Conservation (phyloP, 2,888 invertebrate genomes). For the Biston stratarius region DNA sequence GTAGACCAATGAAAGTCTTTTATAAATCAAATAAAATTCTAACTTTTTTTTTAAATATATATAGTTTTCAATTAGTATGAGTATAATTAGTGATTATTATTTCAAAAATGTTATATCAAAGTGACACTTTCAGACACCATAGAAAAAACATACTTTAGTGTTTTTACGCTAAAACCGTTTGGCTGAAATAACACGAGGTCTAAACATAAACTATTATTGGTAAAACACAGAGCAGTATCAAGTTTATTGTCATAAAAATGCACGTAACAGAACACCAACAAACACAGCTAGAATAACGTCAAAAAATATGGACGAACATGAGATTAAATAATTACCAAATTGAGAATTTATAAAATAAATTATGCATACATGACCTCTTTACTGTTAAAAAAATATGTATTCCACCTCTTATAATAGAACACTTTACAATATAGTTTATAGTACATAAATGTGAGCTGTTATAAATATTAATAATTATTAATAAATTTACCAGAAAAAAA, state of each 20-base stretch:
- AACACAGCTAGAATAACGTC: not conserved
- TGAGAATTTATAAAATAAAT: constrained; percentile 9
- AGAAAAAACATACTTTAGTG: constrained; percentile 46
- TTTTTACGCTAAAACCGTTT: constrained; percentile 55
- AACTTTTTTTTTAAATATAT: too few species aligned
- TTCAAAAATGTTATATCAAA: too few species aligned
- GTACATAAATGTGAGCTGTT: constrained; percentile 16
- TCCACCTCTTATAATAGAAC: constrained; percentile 1
- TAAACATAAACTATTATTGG: constrained; percentile 59
- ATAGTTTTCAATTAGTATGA: too few species aligned
- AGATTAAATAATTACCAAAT: constrained; percentile 20
- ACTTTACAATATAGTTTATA: not conserved
- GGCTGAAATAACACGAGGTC: constrained; percentile 48
- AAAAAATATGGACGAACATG: constrained; percentile 10
- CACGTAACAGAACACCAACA: constrained; percentile 32
- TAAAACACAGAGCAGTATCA: constrained; percentile 60
- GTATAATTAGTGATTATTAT: too few species aligned
- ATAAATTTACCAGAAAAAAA: constrained; percentile 10
- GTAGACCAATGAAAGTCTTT: too few species aligned
- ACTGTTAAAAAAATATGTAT: constrained; percentile 8
- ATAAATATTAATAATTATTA: not conserved
- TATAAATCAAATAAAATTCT: too few species aligned
- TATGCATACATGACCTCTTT: constrained; percentile 11
- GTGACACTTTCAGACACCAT: too few species aligned
- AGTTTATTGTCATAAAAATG: constrained; percentile 62